Evolutionary conservation across 2,888 invertebrate species (phyloP).

Genomic region (Coenonympha arcania): DNA sequence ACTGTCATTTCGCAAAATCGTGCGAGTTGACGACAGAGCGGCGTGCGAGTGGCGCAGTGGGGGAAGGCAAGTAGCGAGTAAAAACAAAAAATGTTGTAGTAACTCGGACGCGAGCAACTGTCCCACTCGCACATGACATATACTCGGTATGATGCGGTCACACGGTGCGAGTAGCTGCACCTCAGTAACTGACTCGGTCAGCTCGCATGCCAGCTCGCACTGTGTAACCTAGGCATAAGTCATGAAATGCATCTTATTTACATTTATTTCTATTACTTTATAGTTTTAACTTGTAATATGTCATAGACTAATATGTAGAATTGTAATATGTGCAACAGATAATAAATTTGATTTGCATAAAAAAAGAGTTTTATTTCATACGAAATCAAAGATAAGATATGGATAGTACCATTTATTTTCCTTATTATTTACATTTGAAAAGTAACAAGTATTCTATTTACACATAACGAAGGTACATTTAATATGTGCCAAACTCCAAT

Average conservation of each 20-base stretch:
- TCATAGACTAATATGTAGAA: background rate
- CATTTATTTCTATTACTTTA: no score
- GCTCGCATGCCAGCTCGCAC: no score
- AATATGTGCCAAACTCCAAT: constrained; percentile 58
- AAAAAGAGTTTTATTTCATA: background rate
- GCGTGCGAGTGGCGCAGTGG: background rate
- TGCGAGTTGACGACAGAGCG: no score
- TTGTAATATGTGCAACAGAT: background rate
- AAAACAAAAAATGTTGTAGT: background rate
- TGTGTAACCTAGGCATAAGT: no score
- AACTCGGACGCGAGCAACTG: background rate
- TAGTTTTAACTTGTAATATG: no score
- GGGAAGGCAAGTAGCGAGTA: background rate
- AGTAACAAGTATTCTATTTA: constrained; percentile 8
- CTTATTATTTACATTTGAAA: background rate
- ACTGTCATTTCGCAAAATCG: background rate
- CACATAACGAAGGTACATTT: background rate
- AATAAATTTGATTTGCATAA: background rate
- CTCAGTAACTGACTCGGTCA: no score
- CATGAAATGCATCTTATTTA: no score
- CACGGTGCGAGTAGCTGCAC: no score
- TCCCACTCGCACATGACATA: no score
- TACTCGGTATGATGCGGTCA: no score
- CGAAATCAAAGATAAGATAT: background rate
- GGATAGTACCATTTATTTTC: background rate